Evolutionary conservation across 2,113 vertebrate species (phyloP), one percentile per base, ranked within the genome.

Genomic region (Phalacrocorax aristotelis): DNA sequence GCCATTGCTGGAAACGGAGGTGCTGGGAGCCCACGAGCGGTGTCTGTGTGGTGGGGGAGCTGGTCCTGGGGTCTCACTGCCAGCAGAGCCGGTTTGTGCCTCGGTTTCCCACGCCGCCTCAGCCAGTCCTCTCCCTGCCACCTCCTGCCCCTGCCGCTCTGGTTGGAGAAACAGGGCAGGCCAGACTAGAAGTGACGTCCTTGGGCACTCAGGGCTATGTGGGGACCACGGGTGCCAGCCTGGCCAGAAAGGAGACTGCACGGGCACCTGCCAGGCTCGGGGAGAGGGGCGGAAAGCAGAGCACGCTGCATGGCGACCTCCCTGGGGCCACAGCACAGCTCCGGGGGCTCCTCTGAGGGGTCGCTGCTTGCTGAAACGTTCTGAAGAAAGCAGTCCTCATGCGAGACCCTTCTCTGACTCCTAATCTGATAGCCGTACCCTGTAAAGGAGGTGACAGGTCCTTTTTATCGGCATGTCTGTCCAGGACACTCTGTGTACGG

Each of bases 121-220:
- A 2, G 13, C 46, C 16, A 15, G 4, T 83, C 49, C 36, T 74
- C n/a, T 55, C 21, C 30, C 42, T 48, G 32, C 27, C 30, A 40
- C 38, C 18, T 26, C 51, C 51, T 70, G 16, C 18, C 61, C 23
- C 55, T 44, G 42, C 30, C 27, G 34, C 44, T 23, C n/a, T 58
- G 10, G 76, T 40, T 19, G 38, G 69, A 46, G 46, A 66, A 81
- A 36, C 6, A 25, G 25, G 17, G 16, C 36, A 42, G 48, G 19
- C 7, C 34, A 55, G 48, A 4, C 11, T 44, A 12, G 27, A 62
- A 22, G 5, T 13, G 55, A 38, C 19, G 9, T 66, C 46, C 27
- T 19, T 23, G 27, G 54, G 62, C 15, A 36, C 17, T 0, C 10
- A 51, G n/a, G 44, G 14, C 29, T 21, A 0, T 8, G 19, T 26